Conservation (phyloP, 2,797 vertebrate species). For the Gastrophryne carolinensis region DNA sequence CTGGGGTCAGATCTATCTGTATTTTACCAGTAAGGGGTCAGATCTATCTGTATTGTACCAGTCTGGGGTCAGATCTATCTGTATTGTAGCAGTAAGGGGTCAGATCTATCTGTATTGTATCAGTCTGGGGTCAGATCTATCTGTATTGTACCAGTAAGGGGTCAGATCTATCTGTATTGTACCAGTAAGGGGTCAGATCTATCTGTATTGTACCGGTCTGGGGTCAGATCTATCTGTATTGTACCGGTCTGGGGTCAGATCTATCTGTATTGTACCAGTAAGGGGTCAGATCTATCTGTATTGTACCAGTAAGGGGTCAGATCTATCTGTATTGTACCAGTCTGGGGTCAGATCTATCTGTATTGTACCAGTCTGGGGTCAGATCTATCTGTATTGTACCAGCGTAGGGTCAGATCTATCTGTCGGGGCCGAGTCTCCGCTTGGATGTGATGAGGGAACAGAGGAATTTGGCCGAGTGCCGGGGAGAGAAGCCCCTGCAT, state of each 20-base stretch:
- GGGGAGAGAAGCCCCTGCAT: slow-evolving; percentile 18
- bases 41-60: neutral
- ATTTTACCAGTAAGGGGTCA: neutral
- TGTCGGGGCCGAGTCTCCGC: no score
- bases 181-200: neutral
- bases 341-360: neutral
- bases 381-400: neutral
- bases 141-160: neutral
- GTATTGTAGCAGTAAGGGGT: neutral
- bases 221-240: neutral
- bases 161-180: neutral
- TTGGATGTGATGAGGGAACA: neutral
- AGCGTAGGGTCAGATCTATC: neutral
- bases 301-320: no score
- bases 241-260: neutral
- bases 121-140: neutral
- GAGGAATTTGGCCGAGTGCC: slow-evolving; percentile 28
- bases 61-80: neutral
- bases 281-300: neutral
- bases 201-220: neutral
- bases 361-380: neutral
- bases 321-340: neutral
- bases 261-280: neutral
- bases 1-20: neutral
- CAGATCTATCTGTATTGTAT: neutral